These are phyloP conservation scores for Ochropleura leucogaster DNA, from an alignment of 2,888 invertebrate species.

Conservation along the genomic window DNA sequence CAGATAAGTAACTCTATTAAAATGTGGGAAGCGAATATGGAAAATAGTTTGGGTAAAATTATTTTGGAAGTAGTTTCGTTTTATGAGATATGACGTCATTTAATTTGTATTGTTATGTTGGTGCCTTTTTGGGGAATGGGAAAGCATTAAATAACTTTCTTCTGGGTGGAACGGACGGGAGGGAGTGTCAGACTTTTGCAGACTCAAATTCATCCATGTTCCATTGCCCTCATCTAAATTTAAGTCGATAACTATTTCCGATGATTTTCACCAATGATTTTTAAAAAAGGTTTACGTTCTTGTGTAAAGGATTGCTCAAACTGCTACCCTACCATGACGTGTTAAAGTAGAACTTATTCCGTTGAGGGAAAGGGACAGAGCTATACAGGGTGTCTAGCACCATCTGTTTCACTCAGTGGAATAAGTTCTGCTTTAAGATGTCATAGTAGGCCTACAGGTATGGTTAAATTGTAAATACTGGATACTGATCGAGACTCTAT, in stretches of 20 bases:
- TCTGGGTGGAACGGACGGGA: too few relatives aligned
- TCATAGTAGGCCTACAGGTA: too few relatives aligned
- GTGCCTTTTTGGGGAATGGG: background rate
- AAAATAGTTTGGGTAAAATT: conserved; percentile 19
- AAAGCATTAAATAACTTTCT: too few relatives aligned
- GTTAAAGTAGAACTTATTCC: too few relatives aligned
- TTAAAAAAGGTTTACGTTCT: background rate
- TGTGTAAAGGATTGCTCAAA: background rate
- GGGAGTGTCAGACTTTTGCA: too few relatives aligned
- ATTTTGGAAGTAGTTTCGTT: conserved; percentile 33
- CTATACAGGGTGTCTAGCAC: too few relatives aligned
- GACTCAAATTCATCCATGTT: too few relatives aligned
- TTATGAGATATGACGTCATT: background rate
- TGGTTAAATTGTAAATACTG: background rate
- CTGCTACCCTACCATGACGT: too few relatives aligned
- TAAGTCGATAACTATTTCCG: background rate
- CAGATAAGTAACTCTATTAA: conserved; percentile 50
- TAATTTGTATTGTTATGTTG: background rate
- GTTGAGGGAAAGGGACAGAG: too few relatives aligned
- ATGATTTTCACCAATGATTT: background rate
- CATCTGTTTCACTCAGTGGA: too few relatives aligned
- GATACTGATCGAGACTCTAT: background rate
- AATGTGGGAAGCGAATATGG: conserved; percentile 23
- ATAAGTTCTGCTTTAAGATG: too few relatives aligned
- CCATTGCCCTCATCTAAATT: background rate